Base-by-base conservation (phyloP, 2,797 vertebrate species). In the Muscicapa striata region DNA sequence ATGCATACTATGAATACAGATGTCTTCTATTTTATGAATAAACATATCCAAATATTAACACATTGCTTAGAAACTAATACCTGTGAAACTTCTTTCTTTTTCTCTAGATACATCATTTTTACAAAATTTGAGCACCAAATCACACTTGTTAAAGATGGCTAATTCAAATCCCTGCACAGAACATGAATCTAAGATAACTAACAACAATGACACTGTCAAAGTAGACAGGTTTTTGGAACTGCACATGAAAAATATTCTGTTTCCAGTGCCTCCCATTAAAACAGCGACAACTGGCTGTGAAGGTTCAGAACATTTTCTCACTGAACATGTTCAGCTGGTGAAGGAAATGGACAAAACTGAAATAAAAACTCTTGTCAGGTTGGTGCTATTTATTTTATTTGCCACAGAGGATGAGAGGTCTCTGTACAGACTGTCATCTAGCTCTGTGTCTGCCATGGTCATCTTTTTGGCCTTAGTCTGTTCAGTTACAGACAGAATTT, bases 161-260 rank as follows among this genome's bases (percentile, higher is more conserved):
- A 66, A 73, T 76, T 30, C 61, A 69, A 63, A 66, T 72, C 27
- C 84, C 29, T 55, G 54, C 21, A 29, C 36, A 69, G 75, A 80
- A 43, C 41, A 80, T 57, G 94, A 69, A 46, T 51, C 32, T 34
- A 82, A 84, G 43, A 91, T 66, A 21, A 36, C n/a, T 57, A 82
- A 76, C 20, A 23, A 17, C 1, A 34, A 52, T 15, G 72, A 87
- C n/a, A 38, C 58, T 38, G 61, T 27, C 46, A 27, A 77, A 94
- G 52, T 95, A 58, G 94, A 97, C 45, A 91, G 12, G 15, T 96
- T 97, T 92, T 74, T 98, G 89, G 96, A 98, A 78, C 45, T 48
- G 48, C 97, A 98, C 58, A 97, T 97, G 97, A 97, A 97, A 94
- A 95, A 94, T 32, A 94, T 97, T 94, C 29, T 93, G 5, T 82